Conservation (phyloP, 2,113 vertebrate species). For the Aspidoscelis tigris region DNA sequence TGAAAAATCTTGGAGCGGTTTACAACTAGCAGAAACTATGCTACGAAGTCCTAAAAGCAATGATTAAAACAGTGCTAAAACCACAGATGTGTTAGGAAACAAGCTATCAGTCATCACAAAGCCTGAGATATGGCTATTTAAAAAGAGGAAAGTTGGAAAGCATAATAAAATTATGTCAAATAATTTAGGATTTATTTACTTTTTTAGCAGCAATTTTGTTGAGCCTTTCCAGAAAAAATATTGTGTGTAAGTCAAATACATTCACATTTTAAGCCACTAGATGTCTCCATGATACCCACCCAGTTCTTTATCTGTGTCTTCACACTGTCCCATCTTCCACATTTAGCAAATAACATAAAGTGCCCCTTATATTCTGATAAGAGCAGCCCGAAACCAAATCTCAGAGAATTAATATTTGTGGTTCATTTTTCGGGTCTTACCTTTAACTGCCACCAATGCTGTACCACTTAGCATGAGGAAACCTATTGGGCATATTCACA, state of each 20-base stretch:
- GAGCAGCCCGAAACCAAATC: neutral
- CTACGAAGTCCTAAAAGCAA: too few species aligned
- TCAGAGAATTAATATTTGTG: neutral
- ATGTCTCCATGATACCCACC: conserved; percentile 33
- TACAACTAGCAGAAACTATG: too few species aligned
- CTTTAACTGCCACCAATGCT: too few species aligned
- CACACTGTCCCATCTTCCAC: neutral
- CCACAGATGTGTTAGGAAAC: too few species aligned
- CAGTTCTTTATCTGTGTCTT: neutral
- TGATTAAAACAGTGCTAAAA: too few species aligned
- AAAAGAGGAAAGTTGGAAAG: too few species aligned
- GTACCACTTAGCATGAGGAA: too few species aligned
- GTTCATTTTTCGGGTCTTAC: too few species aligned
- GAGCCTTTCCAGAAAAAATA: neutral
- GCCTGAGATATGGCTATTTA: too few species aligned
- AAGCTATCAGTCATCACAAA: too few species aligned
- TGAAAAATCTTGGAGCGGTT: too few species aligned
- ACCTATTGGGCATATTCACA: too few species aligned
- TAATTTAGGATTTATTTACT: neutral
- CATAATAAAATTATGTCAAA: neutral
- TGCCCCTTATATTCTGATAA: neutral
- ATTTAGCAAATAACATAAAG: neutral
- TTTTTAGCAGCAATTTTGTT: neutral
- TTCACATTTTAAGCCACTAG: conserved; percentile 14
- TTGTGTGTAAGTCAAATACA: neutral